phyloP scores from a whole-genome alignment of 2,113 vertebrate species.

The Podiceps cristatus region DNA sequence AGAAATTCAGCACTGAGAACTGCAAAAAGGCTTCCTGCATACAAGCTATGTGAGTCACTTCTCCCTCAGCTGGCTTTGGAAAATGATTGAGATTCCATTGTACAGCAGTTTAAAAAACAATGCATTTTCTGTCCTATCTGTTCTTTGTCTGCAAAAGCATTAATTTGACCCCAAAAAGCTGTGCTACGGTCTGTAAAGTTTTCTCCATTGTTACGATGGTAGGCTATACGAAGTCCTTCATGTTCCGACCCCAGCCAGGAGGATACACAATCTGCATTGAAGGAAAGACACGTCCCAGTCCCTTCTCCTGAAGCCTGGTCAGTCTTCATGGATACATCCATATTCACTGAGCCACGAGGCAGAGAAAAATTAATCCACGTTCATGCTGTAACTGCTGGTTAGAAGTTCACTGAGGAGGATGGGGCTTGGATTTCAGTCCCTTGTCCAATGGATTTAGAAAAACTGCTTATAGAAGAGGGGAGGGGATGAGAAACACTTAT shows the following conservation, averaged over 20 bases:
- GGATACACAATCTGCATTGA: background rate
- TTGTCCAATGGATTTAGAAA: background rate
- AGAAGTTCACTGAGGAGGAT: background rate
- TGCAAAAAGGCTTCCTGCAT: background rate
- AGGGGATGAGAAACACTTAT: background rate
- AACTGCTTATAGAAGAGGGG: background rate
- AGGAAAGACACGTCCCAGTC: background rate
- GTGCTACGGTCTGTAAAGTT: background rate
- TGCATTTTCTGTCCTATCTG: background rate
- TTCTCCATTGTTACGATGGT: background rate
- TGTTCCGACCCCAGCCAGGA: background rate
- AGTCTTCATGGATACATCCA: background rate
- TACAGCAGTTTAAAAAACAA: constrained; percentile 63
- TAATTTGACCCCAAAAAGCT: background rate
- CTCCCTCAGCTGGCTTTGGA: constrained; percentile 38
- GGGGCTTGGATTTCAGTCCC: background rate
- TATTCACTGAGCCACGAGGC: background rate
- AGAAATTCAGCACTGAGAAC: background rate
- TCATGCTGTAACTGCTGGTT: background rate
- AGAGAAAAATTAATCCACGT: background rate
- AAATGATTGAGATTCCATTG: constrained; percentile 28
- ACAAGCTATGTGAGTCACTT: background rate
- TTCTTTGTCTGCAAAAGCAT: background rate
- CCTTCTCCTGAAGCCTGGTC: background rate
- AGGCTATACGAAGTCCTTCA: background rate